Evolutionary conservation across 1,140 invertebrate genomes (phyloP), one percentile per base, ranked within the genome.

Genomic region (Nasonia longicornis): DNA sequence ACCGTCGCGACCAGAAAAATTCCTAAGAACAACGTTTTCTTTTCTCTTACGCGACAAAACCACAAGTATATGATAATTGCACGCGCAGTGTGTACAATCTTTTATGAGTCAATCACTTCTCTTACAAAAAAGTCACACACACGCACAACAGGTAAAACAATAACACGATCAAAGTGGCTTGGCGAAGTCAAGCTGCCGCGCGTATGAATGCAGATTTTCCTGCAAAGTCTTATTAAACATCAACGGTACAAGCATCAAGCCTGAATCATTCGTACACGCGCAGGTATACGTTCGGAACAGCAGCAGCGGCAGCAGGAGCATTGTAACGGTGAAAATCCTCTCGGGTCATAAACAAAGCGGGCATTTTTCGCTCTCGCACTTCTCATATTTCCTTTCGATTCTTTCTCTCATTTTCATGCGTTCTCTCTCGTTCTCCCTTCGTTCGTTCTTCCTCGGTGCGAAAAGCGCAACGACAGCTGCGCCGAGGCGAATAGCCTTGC

Each of bases 401-500:
- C 29, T 74, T 66, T 31, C 29, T 20, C 42, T 72, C 42, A 73
- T 73, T 73, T 73, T 73, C 12, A 70, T 48, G 71, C 71, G 20
- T 42, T n/a, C 35, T 31, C 70, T 72, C 70, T 72, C 70, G 38
- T 20, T 29, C 71, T 45, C n/a, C 35, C 11, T 73, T 35, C 42
- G 16, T 45, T 73, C 71, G n/a, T 73, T 73, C 35, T 12, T 35
- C 31, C 67, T 31, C 26, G 12, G 26, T 38, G 67, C 58, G 52
- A 66, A 79, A 79, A 79, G 45, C 52, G 22, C 70, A 84, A 80
- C 84, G 84, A 85, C 88, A 87, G 88, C 87, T 88, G 86, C 87
- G 71, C 81, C 72, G 77, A 80, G 86, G 86, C 85, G 87, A 87
- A 87, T 87, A 87, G 87, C 86, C 86, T 87, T 86, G 86, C 52